A percentile compares a stretch with the other conserved stretches of the same genome.
These are phyloP conservation scores for Thunnus maccoyii DNA, from an alignment of 2,113 vertebrate genomes.

Conservation along the genomic window DNA sequence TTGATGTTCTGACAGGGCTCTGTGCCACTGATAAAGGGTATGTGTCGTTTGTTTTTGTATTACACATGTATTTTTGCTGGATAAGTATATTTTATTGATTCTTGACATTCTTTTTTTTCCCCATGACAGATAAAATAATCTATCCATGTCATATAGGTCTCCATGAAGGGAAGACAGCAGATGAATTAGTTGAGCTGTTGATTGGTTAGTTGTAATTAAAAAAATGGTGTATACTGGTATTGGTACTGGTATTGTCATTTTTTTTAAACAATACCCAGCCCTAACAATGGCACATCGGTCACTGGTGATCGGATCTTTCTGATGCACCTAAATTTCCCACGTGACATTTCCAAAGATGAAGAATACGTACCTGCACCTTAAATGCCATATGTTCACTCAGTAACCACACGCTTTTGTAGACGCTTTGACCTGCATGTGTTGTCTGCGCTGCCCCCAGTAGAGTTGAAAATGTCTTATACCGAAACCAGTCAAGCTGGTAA, in stretches of 20 bases:
- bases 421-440: background rate
- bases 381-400: background rate
- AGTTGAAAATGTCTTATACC: constrained; percentile 33
- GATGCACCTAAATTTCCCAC: background rate
- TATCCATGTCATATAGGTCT: background rate
- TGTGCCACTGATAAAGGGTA: constrained; percentile 1
- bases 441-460: background rate
- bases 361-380: background rate
- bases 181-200: background rate
- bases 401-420: background rate
- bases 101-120: too few relatives aligned
- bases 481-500: constrained; percentile 63
- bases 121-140: background rate
- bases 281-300: background rate
- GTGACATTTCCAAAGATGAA: constrained; percentile 23
- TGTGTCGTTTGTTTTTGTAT: background rate
- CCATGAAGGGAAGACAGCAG: background rate
- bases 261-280: too few relatives aligned
- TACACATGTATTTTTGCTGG: background rate
- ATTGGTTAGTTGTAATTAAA: too few relatives aligned
- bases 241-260: too few relatives aligned
- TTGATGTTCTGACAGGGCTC: constrained; percentile 33
- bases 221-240: too few relatives aligned
- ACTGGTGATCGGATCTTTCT: constrained; percentile 3
- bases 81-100: background rate